phyloP scores from a whole-genome alignment of 2,113 vertebrate genomes.

The Nannobrachium achirus region DNA sequence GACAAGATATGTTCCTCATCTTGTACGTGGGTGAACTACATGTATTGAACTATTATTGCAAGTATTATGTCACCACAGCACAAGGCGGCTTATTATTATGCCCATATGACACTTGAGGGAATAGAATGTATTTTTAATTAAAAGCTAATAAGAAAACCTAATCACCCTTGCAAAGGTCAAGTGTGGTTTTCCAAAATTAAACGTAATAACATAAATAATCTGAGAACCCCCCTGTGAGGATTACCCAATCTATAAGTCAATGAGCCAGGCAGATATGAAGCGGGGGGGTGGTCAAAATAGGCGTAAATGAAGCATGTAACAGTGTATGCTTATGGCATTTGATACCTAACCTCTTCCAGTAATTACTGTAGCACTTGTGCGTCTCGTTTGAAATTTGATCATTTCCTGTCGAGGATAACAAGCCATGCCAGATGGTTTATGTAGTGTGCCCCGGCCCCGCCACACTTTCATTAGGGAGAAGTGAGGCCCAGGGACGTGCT shows the following conservation, averaged over 20 bases:
- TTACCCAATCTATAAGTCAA: constrained; percentile 57
- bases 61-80: background rate
- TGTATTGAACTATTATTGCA: background rate
- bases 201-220: constrained; percentile 69
- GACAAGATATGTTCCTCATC: too few species aligned
- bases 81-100: constrained; percentile 30
- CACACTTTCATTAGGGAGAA: constrained; percentile 62
- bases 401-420: constrained; percentile 59
- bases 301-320: constrained; percentile 68
- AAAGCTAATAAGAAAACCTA: too few species aligned
- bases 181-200: constrained; percentile 60
- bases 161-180: constrained; percentile 52
- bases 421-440: constrained; percentile 56
- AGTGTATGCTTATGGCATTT: constrained; percentile 48
- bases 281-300: constrained; percentile 52
- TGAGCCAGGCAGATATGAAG: constrained; percentile 47
- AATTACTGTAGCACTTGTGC: constrained; percentile 64
- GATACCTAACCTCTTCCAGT: constrained; percentile 68
- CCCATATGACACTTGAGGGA: constrained; percentile 16
- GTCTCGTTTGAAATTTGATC: constrained; percentile 62
- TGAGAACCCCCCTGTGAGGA: constrained; percentile 62
- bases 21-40: background rate
- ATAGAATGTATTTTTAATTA: too few species aligned
- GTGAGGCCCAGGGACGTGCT: too few species aligned
- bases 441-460: constrained; percentile 41